phyloP scores from a whole-genome alignment of 2,888 invertebrate species.

The Melanostoma mellinum region DNA sequence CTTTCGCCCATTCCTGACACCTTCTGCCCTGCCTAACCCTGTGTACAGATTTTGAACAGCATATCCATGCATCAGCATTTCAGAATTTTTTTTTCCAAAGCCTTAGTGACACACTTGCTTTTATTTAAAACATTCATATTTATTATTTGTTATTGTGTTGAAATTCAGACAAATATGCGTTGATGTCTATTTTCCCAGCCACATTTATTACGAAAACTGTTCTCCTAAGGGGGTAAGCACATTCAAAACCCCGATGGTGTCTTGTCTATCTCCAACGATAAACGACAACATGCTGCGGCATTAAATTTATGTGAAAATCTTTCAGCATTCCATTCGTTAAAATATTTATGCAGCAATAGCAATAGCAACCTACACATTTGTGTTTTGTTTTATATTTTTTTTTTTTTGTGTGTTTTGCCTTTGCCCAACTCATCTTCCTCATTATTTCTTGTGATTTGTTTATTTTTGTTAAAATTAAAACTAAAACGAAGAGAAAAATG shows the following conservation, averaged over 20 bases:
- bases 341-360: constrained; percentile 18
- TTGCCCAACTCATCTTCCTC: neutral
- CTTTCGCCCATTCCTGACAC: too few species aligned
- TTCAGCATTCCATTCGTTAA: constrained; percentile 36
- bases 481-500: neutral
- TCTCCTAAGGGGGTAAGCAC: constrained; percentile 19
- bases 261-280: constrained; percentile 33
- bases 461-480: neutral
- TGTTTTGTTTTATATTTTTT: too few species aligned
- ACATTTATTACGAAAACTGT: constrained; percentile 22
- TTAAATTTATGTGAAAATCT: constrained; percentile 43
- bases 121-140: too few species aligned
- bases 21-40: too few species aligned
- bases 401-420: too few species aligned
- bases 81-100: too few species aligned
- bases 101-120: too few species aligned
- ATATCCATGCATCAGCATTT: too few species aligned
- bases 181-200: constrained; percentile 16
- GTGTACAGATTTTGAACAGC: too few species aligned
- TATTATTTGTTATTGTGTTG: too few species aligned
- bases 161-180: neutral
- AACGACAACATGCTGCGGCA: constrained; percentile 44
- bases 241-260: neutral
- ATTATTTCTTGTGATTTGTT: neutral
- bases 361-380: constrained; percentile 33